phyloP scores from a whole-genome alignment of 2,888 invertebrate species.

The Listrodromus nycthemerus region DNA sequence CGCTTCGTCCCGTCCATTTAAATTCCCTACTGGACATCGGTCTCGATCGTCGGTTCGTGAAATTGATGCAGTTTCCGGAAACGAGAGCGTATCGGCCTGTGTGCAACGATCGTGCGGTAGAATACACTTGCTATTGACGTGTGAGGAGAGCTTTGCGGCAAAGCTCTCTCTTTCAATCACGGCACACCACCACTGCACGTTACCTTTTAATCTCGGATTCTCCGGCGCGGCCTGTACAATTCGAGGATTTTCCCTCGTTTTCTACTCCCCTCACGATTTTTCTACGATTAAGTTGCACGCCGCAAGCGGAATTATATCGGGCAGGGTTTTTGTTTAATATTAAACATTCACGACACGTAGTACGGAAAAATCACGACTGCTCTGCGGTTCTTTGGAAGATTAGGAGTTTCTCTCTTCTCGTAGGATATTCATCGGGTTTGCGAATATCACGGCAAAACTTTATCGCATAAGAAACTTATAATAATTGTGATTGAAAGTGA shows the following conservation, averaged over 20 bases:
- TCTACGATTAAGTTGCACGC: background rate
- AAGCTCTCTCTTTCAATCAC: constrained; percentile 26
- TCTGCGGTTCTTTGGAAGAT: background rate
- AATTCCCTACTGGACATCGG: constrained; percentile 33
- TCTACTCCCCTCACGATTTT: background rate
- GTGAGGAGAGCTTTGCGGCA: constrained; percentile 17
- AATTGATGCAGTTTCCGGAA: constrained; percentile 51
- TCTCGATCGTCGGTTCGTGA: constrained; percentile 12
- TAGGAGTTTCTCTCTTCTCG: background rate
- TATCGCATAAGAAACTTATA: no score
- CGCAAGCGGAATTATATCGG: background rate
- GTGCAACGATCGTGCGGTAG: constrained; percentile 9
- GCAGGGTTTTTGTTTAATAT: background rate
- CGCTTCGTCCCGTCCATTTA: constrained; percentile 13
- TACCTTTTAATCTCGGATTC: constrained; percentile 13
- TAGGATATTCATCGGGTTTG: background rate
- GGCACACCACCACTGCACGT: background rate
- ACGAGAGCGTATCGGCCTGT: constrained; percentile 31
- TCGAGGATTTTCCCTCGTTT: background rate
- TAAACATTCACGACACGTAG: background rate
- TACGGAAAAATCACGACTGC: background rate
- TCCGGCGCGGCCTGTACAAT: background rate
- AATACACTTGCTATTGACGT: constrained; percentile 20
- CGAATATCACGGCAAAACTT: background rate
- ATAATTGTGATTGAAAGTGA: no score